Evolutionary conservation across 2,888 invertebrate species (phyloP).

Genomic region (Metellina segmentata): DNA sequence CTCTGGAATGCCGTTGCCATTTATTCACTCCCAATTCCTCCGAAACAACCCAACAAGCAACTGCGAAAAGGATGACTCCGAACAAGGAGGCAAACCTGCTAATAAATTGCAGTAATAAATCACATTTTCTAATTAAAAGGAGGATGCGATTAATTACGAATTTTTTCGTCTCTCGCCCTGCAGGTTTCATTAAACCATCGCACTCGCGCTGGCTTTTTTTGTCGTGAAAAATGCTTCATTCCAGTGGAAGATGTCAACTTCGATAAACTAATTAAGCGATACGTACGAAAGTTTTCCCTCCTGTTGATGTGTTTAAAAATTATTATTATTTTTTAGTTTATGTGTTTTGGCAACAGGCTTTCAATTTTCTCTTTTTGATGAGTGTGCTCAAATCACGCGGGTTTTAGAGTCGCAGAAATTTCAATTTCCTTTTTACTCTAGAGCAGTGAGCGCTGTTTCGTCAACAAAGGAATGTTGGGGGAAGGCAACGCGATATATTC

Average conservation of each 20-base stretch:
- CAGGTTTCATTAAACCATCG: not conserved
- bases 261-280: not conserved
- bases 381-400: not conserved
- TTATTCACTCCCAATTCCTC: not conserved
- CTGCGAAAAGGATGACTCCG: not conserved
- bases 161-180: conserved; percentile 6
- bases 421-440: not conserved
- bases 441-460: not conserved
- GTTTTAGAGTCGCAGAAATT: not conserved
- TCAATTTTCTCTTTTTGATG: not conserved
- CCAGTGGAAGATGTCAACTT: not conserved
- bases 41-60: not conserved
- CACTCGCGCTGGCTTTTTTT: not conserved
- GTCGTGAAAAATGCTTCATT: not conserved
- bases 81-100: not conserved
- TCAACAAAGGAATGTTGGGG: not conserved
- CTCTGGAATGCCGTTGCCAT: not conserved
- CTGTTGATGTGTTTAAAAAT: not conserved
- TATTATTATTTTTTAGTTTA: not conserved
- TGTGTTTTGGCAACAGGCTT: not conserved
- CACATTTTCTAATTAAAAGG: conserved; percentile 63
- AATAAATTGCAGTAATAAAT: conserved; percentile 54
- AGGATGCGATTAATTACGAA: conserved; percentile 51
- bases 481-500: not conserved
- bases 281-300: not conserved